Conservation (phyloP, 2,113 vertebrate species). For the Marmota monax region DNA sequence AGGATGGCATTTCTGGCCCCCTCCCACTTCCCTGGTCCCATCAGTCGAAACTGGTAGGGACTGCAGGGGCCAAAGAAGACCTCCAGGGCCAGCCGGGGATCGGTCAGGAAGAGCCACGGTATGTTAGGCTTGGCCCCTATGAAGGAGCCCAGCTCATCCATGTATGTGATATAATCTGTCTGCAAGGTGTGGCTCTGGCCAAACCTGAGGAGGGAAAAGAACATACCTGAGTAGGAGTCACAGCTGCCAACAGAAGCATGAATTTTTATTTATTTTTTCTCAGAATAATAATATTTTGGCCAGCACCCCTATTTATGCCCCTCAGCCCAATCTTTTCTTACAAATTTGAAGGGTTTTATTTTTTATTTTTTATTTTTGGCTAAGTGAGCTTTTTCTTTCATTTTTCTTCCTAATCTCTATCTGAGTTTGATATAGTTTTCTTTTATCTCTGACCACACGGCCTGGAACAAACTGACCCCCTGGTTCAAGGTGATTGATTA, state of each 20-base stretch:
- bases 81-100: conserved; percentile 87
- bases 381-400: not conserved
- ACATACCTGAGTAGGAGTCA: not conserved
- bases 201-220: conserved; percentile 68
- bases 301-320: rapidly evolving
- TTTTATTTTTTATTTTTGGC: not conserved
- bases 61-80: conserved; percentile 90
- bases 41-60: conserved; percentile 89
- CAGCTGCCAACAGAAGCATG: not conserved
- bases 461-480: not conserved
- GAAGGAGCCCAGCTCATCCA: conserved; percentile 88
- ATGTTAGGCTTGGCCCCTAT: conserved; percentile 87
- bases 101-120: conserved; percentile 88
- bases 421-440: not conserved
- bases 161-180: conserved; percentile 89
- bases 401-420: not conserved
- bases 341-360: not conserved
- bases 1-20: conserved; percentile 90
- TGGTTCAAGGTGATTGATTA: not conserved
- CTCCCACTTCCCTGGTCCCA: conserved; percentile 89
- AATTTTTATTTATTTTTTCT: not conserved
- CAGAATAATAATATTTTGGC: not conserved
- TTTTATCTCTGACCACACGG: not conserved
- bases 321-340: not conserved
- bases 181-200: conserved; percentile 83